phyloP scores from a whole-genome alignment of 2,797 vertebrate species.

The Xenops minutus region DNA sequence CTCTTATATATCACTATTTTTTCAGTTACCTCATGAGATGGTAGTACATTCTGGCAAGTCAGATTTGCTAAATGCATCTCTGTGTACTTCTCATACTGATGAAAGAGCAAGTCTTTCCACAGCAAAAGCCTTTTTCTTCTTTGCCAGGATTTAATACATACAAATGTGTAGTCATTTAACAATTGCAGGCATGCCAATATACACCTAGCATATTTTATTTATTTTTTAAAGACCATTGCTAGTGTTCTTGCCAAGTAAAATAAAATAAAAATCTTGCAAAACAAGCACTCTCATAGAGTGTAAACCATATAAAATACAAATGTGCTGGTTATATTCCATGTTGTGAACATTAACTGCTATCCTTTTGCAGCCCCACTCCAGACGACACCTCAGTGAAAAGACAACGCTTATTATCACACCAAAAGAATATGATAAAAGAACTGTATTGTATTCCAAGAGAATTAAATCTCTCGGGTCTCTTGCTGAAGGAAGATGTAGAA shows the following conservation, averaged over 20 bases:
- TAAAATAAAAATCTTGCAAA: background rate
- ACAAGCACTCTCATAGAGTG: background rate
- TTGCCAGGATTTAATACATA: background rate
- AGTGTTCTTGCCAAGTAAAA: background rate
- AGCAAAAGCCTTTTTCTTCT: background rate
- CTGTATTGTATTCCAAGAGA: background rate
- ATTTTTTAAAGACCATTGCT: background rate
- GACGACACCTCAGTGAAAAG: background rate
- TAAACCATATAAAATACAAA: background rate
- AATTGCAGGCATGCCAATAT: background rate
- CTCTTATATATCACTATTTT: background rate
- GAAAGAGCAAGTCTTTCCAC: background rate
- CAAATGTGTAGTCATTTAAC: background rate
- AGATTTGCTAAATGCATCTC: background rate
- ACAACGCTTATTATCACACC: background rate
- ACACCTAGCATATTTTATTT: background rate
- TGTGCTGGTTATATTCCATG: background rate
- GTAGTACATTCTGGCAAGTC: background rate
- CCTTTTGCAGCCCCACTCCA: background rate
- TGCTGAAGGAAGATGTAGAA: background rate
- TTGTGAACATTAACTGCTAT: background rate
- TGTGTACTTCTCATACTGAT: background rate
- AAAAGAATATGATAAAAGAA: background rate
- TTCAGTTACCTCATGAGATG: background rate
- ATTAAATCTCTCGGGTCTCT: background rate